A percentile compares a stretch with the other conserved stretches of the same genome.
phyloP scores from a whole-genome alignment of 2,797 vertebrate species.

The Poecilia wingei region DNA sequence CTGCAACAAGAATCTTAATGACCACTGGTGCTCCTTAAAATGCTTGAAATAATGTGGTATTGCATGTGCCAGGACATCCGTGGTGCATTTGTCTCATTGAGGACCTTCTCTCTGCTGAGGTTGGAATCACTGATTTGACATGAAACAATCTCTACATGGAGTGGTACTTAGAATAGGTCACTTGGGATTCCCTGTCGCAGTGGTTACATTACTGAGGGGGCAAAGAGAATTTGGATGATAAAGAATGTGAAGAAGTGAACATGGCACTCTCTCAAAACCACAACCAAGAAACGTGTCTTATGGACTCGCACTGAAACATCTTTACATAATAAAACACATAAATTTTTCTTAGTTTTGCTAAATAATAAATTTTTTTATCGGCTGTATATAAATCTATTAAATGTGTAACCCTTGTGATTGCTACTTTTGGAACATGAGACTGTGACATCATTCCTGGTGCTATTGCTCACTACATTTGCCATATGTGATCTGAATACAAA shows the following conservation, averaged over 20 bases:
- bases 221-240: slow-evolving; percentile 16
- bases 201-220: slow-evolving; percentile 33
- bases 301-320: not conserved
- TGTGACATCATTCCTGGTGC: not conserved
- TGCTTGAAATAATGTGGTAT: slow-evolving; percentile 56
- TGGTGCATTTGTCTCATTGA: slow-evolving; percentile 44
- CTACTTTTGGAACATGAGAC: not conserved
- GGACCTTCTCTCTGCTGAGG: slow-evolving; percentile 32
- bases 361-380: not conserved
- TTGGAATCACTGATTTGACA: slow-evolving; percentile 34
- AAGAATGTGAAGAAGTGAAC: slow-evolving; percentile 17
- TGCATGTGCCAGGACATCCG: slow-evolving; percentile 45
- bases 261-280: not conserved
- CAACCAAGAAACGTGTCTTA: not conserved
- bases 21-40: slow-evolving; percentile 58
- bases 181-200: slow-evolving; percentile 45
- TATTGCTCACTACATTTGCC: not conserved
- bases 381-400: not conserved
- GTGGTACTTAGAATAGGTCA: slow-evolving; percentile 38
- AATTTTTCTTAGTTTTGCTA: not conserved
- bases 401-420: not conserved
- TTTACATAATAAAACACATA: not conserved
- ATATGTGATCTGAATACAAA: not conserved
- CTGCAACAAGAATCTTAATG: slow-evolving; percentile 30
- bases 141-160: slow-evolving; percentile 41